Evolutionary conservation across 2,888 invertebrate species (phyloP).

Genomic region (Lochmaea capreae): DNA sequence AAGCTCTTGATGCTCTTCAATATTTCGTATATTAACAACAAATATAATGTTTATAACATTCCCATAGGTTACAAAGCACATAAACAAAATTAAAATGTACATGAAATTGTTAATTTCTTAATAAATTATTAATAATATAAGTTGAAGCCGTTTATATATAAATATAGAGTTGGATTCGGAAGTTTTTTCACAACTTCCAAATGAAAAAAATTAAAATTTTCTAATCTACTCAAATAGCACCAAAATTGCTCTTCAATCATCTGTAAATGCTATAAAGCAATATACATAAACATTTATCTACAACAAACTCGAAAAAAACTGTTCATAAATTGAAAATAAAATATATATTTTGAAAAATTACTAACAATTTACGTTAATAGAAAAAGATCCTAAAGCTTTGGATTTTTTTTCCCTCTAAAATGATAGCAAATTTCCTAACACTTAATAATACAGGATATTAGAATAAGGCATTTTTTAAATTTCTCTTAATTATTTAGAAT

Average conservation of each 20-base stretch:
- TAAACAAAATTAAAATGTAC: slow-evolving; percentile 53
- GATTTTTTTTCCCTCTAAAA: not conserved
- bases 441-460: slow-evolving; percentile 42
- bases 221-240: slow-evolving; percentile 63
- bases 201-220: slow-evolving; percentile 34
- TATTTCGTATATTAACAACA: slow-evolving; percentile 44
- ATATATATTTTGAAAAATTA: slow-evolving; percentile 26
- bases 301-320: slow-evolving; percentile 51
- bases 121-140: slow-evolving; percentile 48
- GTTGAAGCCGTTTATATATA: not conserved
- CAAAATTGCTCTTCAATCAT: slow-evolving; percentile 61
- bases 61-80: slow-evolving; percentile 57
- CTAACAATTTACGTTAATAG: slow-evolving; percentile 32
- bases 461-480: slow-evolving; percentile 46
- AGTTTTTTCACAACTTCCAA: not conserved
- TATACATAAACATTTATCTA: slow-evolving; percentile 59
- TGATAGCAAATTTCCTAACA: slow-evolving; percentile 29
- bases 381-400: slow-evolving; percentile 11
- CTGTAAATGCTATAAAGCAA: slow-evolving; percentile 64
- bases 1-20: slow-evolving; percentile 59
- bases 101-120: slow-evolving; percentile 49
- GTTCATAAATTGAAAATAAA: slow-evolving; percentile 40
- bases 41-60: slow-evolving; percentile 62
- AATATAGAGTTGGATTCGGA: not conserved
- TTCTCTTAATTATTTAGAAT: slow-evolving; percentile 49